Evolutionary conservation across 2,113 vertebrate species (phyloP), one percentile per base, ranked within the genome.

Genomic region (Malurus cyaneus): DNA sequence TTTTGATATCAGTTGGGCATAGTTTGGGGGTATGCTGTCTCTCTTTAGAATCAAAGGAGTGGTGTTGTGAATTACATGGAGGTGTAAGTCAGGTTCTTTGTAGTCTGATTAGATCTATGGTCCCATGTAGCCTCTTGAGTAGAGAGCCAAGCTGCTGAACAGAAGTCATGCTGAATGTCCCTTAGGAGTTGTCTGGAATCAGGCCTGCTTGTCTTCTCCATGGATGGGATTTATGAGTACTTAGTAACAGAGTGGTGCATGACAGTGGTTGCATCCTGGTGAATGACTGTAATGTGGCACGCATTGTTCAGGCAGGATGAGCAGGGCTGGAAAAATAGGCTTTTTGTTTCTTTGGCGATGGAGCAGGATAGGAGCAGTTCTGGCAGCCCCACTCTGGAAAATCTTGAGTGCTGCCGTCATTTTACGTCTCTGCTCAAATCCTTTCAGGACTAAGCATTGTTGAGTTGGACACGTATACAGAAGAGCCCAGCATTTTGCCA

Each of bases 11-110:
- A 26, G 21, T 67, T 64, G 11, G 5, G 15, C 18, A 3, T 31
- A 13, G 29, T 39, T 80, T 64, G 59, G n/a, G 15, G 11, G 6
- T 54, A 72, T 47, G 12, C 4, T 28, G 14, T 36, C 14, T 57
- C 31, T 86, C 28, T 66, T 32, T 47, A 39, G 44, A 61, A 34
- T 76, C 24, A 34, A 36, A 41, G 26, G 32, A 64, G 44, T 19
- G 14, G 6, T 3, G 13, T 25, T 77, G 42, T 39, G 59, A 52
- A 42, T 10, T 41, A 15, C 0, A 0, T n/a, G 57, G 49, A 71
- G 32, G 31, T 31, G 9, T 42, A 52, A 42, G 1, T 56, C 25
- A 12, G 18, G 12, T 50, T 47, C 39, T 60, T 42, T 54, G 31
- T 32, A 29, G 21, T 62, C 60, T 70, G 42, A 26, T 77, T 19